Conservation (phyloP, 2,113 vertebrate genomes). For the Anguilla japonica region DNA sequence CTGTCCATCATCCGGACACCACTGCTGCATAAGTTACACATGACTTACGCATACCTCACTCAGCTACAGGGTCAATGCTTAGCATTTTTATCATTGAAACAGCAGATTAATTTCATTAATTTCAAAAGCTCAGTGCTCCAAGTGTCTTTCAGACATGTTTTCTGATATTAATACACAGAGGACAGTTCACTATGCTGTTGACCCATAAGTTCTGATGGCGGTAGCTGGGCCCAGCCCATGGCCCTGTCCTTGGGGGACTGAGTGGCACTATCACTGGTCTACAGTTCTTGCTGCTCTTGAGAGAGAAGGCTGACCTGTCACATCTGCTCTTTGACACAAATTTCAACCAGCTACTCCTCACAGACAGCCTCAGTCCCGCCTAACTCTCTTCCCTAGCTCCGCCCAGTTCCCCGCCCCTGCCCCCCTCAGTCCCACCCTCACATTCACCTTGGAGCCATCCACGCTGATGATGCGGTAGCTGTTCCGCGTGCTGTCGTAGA, state of each 20-base stretch:
- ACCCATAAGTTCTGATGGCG: neutral
- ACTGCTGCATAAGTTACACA: neutral
- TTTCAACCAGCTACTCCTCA: too few species aligned
- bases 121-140: neutral
- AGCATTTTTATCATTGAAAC: neutral
- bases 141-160: neutral
- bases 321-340: neutral
- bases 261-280: neutral
- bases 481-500: conserved; percentile 95
- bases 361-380: too few species aligned
- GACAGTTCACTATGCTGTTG: too few species aligned
- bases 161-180: neutral
- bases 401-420: neutral
- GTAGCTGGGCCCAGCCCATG: neutral
- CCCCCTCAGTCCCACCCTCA: neutral
- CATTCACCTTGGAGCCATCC: conserved; percentile 91
- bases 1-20: neutral
- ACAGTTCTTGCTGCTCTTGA: neutral
- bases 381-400: neutral
- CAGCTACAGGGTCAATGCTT: neutral
- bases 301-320: neutral
- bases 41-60: neutral
- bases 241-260: neutral
- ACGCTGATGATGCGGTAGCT: conserved; percentile 98
- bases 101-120: neutral